Percentiles rank a stretch among this genome's conserved stretches.
Evolutionary conservation across 2,797 vertebrate species (phyloP).

Genomic region (Alauda arvensis): DNA sequence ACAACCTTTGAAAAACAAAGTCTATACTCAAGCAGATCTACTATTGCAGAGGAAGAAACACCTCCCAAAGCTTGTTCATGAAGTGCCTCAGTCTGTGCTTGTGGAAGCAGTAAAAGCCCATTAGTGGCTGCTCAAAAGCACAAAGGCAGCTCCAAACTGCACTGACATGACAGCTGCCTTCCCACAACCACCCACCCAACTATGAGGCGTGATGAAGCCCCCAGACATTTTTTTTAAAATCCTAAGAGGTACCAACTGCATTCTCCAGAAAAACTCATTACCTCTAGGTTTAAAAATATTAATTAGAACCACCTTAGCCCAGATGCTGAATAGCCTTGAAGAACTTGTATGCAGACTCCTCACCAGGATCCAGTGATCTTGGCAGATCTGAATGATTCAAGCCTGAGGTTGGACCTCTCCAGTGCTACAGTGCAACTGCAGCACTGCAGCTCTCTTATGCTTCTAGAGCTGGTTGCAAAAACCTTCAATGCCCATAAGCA

Average conservation of each 20-base stretch:
- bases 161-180: not conserved
- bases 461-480: not conserved
- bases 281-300: not conserved
- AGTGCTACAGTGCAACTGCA: not conserved
- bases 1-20: not conserved
- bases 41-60: not conserved
- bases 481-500: not conserved
- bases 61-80: not conserved
- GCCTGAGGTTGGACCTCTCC: not conserved
- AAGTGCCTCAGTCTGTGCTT: not conserved
- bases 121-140: not conserved
- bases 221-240: accelerated
- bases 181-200: not conserved
- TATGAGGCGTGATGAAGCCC: accelerated
- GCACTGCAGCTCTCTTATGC: not conserved
- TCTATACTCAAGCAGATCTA: not conserved
- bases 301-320: not conserved
- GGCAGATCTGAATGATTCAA: not conserved
- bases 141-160: not conserved
- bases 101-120: not conserved
- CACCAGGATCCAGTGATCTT: not conserved
- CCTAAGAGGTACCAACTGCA: not conserved
- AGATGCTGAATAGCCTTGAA: not conserved
- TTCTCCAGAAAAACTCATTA: not conserved
- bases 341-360: accelerated